Percentiles rank a stretch among this genome's conserved stretches.
phyloP scores from a whole-genome alignment of 2,113 vertebrate genomes.

The Oenanthe oenanthe region DNA sequence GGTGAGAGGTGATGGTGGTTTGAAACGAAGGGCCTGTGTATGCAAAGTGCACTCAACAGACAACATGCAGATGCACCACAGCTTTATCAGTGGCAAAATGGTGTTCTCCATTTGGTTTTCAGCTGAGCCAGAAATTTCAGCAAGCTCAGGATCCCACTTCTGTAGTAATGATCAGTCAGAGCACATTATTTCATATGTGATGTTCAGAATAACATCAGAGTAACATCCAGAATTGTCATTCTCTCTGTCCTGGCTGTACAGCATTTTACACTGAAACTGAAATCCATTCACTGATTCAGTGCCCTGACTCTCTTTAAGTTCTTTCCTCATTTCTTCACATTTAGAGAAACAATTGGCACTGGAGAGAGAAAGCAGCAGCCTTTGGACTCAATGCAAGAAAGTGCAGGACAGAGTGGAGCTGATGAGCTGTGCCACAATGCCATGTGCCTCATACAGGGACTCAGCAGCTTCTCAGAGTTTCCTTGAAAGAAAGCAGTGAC shows the following conservation, averaged over 20 bases:
- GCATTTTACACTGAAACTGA: neutral
- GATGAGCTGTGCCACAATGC: neutral
- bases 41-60: neutral
- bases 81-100: neutral
- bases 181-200: neutral
- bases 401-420: neutral
- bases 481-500: neutral
- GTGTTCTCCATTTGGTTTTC: neutral
- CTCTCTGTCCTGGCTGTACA: neutral
- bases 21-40: neutral
- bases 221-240: neutral
- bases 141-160: neutral
- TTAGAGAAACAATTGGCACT: neutral
- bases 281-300: neutral
- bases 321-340: neutral
- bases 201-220: neutral
- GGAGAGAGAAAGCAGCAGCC: neutral
- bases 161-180: neutral
- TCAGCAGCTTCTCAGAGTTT: neutral
- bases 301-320: neutral
- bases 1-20: neutral
- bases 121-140: neutral
- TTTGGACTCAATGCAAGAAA: neutral
- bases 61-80: neutral
- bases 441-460: accelerated